Evolutionary conservation across 1,140 invertebrate species (phyloP).

Genomic region (Drosophila auraria): DNA sequence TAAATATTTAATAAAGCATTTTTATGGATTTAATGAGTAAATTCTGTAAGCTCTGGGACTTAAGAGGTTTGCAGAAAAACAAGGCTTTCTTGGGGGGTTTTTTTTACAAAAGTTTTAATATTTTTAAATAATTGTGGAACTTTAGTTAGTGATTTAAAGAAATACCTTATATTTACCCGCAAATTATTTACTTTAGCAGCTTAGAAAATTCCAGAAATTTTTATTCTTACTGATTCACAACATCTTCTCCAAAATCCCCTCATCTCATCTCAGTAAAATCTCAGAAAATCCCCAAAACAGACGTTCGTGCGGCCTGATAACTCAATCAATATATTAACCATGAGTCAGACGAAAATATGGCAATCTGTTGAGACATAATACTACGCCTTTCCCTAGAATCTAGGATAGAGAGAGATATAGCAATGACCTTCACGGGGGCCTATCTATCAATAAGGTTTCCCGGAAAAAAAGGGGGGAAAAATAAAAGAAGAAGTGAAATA

Average conservation of each 20-base stretch:
- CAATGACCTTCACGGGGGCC: slow-evolving; percentile 35
- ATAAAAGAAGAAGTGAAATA: slow-evolving; percentile 32
- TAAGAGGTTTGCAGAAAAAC: no score
- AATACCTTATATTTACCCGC: no score
- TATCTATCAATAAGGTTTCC: slow-evolving; percentile 30
- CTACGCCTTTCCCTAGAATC: slow-evolving; percentile 13
- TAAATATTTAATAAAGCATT: not conserved
- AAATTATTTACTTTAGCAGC: no score
- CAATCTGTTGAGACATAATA: slow-evolving; percentile 29
- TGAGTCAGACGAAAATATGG: slow-evolving; percentile 14
- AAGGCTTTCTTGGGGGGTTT: no score
- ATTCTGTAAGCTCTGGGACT: no score
- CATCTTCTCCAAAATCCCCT: not conserved
- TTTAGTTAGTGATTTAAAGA: no score
- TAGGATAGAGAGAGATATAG: slow-evolving; percentile 11
- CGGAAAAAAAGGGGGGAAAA: not conserved
- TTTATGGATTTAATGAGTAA: no score
- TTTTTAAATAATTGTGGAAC: no score
- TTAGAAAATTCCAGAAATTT: no score
- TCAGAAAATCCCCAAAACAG: not conserved
- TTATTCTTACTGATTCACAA: not conserved
- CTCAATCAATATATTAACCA: slow-evolving; percentile 16
- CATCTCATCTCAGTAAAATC: not conserved
- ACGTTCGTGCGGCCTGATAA: not conserved
- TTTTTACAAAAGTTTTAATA: no score